Evolutionary conservation across 2,888 invertebrate genomes (phyloP).

Genomic region (Hyppa rectilinea): DNA sequence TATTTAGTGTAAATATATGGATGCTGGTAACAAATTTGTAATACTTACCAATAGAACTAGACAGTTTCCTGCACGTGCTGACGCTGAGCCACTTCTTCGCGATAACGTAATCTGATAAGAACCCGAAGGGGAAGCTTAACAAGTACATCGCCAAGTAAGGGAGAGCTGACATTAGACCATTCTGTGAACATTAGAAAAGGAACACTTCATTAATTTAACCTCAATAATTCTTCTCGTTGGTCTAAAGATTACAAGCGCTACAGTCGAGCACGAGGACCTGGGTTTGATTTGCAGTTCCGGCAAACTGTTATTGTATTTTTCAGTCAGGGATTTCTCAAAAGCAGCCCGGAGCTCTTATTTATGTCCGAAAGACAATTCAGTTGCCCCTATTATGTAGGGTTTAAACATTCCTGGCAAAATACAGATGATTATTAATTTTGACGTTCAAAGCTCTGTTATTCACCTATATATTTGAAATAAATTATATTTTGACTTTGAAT

Average conservation of each 20-base stretch:
- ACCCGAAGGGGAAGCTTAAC: slow-evolving; percentile 84
- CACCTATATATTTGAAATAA: too few species aligned
- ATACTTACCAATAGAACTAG: slow-evolving; percentile 79
- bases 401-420: too few species aligned
- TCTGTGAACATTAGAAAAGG: slow-evolving; percentile 79
- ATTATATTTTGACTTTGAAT: too few species aligned
- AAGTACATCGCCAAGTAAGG: slow-evolving; percentile 94
- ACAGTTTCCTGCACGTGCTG: slow-evolving; percentile 85
- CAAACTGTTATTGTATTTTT: neutral
- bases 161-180: slow-evolving; percentile 93
- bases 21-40: neutral
- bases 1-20: neutral
- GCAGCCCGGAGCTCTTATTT: neutral
- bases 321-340: neutral
- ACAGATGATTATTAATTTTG: too few species aligned
- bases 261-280: neutral
- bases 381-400: too few species aligned
- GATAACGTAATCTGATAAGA: slow-evolving; percentile 90
- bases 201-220: neutral
- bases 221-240: neutral
- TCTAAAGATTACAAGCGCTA: neutral
- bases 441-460: too few species aligned
- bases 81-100: slow-evolving; percentile 88
- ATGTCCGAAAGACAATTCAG: neutral
- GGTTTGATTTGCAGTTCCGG: neutral